Evolutionary conservation across 2,113 vertebrate species (phyloP).

Genomic region (Agapornis roseicollis): DNA sequence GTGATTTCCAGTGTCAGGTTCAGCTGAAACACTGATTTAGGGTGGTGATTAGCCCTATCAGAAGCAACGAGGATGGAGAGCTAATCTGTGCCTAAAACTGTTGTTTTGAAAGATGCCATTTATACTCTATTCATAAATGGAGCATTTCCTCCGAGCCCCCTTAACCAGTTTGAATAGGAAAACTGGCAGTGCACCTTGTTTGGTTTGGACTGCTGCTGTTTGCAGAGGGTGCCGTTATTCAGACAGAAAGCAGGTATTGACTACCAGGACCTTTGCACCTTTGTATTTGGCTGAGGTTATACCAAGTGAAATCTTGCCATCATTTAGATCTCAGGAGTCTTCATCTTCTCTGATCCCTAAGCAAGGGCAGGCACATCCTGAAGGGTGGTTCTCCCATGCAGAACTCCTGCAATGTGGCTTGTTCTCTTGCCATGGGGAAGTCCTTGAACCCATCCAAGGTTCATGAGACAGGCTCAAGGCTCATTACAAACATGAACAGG

Average conservation of each 20-base stretch:
- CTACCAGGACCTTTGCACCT: background rate
- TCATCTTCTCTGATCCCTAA: background rate
- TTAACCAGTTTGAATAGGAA: background rate
- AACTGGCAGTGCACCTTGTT: background rate
- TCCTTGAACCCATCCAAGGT: too few relatives aligned
- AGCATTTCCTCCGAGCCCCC: background rate
- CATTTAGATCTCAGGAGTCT: background rate
- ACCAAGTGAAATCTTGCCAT: background rate
- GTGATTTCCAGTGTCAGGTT: conserved; percentile 41
- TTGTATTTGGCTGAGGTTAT: background rate
- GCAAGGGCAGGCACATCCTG: background rate
- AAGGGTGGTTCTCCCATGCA: background rate
- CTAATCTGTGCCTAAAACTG: conserved; percentile 1
- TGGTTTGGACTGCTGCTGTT: background rate
- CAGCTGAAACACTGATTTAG: background rate
- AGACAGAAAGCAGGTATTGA: background rate
- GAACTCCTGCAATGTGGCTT: fast-evolving
- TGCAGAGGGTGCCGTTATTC: background rate
- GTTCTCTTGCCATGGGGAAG: background rate
- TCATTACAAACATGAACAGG: background rate
- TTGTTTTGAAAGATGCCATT: background rate
- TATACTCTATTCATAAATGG: background rate
- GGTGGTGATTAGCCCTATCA: conserved; percentile 38
- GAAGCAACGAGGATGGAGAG: conserved; percentile 10
- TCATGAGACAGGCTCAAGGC: background rate